These are phyloP conservation scores for Neodiprion fabricii DNA, from an alignment of 1,140 invertebrate species.

Conservation along the genomic window DNA sequence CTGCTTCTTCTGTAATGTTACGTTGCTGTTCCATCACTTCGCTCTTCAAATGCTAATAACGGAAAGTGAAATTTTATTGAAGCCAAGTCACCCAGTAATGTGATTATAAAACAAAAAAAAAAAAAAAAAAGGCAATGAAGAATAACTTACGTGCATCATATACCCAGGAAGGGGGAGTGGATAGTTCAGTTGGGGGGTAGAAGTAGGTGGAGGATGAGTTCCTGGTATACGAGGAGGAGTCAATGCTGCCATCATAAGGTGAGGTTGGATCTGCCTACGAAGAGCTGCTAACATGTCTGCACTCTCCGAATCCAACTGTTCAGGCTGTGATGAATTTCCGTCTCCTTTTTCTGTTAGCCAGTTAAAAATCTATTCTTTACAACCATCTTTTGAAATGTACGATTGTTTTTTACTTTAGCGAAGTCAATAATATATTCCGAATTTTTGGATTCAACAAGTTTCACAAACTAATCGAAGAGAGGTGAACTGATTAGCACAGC, in stretches of 20 bases:
- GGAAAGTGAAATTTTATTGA: conserved; percentile 13
- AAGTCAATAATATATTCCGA: no score
- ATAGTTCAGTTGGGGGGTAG: conserved; percentile 50
- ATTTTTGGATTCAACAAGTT: no score
- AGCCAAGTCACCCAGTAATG: not conserved
- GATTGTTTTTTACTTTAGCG: not conserved
- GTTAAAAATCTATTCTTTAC: conserved; percentile 10
- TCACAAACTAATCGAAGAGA: no score
- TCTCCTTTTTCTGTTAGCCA: conserved; percentile 51
- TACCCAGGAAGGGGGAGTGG: conserved; percentile 50
- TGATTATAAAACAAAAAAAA: conserved; percentile 14
- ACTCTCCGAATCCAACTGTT: conserved; percentile 58
- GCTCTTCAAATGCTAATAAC: conserved; percentile 47
- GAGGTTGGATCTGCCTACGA: conserved; percentile 69
- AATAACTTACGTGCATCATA: conserved; percentile 56
- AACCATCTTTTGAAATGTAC: conserved; percentile 5
- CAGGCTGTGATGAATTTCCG: conserved; percentile 39
- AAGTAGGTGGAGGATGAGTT: conserved; percentile 30
- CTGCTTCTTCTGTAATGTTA: conserved; percentile 40
- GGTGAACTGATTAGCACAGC: no score
- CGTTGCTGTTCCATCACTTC: conserved; percentile 49
- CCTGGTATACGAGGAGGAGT: conserved; percentile 47
- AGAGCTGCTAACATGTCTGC: conserved; percentile 71
- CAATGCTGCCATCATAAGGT: conserved; percentile 67
- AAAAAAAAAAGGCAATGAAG: conserved; percentile 11